These are phyloP conservation scores for Spisula subtruncata DNA, from an alignment of 2,888 invertebrate genomes.

Conservation along the genomic window DNA sequence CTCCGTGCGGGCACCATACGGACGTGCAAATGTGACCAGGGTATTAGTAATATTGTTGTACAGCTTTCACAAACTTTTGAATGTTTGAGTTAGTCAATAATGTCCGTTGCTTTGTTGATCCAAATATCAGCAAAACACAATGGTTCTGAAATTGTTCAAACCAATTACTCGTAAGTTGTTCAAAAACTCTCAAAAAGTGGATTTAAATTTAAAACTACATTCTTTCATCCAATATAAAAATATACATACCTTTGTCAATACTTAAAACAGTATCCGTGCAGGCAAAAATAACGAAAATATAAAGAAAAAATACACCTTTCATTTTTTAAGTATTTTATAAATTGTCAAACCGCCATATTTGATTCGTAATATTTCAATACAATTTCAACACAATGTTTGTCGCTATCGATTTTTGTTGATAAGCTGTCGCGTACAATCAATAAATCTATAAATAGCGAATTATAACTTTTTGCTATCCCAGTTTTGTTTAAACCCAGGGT, in stretches of 20 bases:
- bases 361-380: background rate
- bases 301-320: conserved; percentile 17
- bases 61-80: too few relatives aligned
- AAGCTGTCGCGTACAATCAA: background rate
- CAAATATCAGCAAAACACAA: background rate
- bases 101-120: background rate
- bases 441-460: background rate
- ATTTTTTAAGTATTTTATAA: conserved; percentile 28
- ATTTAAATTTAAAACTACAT: background rate
- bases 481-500: background rate
- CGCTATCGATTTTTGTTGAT: conserved; percentile 27
- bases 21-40: too few relatives aligned
- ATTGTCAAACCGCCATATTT: conserved; percentile 39
- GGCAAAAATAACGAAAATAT: background rate
- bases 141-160: background rate
- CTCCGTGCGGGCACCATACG: too few relatives aligned
- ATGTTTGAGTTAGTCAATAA: background rate
- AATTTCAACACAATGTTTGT: background rate
- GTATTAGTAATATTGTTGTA: too few relatives aligned
- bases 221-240: background rate
- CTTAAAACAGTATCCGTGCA: background rate
- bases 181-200: background rate
- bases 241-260: conserved; percentile 15
- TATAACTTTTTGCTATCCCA: background rate
- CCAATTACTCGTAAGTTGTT: background rate